Conservation (phyloP, 2,888 invertebrate species). For the Crossocerus cetratus region DNA sequence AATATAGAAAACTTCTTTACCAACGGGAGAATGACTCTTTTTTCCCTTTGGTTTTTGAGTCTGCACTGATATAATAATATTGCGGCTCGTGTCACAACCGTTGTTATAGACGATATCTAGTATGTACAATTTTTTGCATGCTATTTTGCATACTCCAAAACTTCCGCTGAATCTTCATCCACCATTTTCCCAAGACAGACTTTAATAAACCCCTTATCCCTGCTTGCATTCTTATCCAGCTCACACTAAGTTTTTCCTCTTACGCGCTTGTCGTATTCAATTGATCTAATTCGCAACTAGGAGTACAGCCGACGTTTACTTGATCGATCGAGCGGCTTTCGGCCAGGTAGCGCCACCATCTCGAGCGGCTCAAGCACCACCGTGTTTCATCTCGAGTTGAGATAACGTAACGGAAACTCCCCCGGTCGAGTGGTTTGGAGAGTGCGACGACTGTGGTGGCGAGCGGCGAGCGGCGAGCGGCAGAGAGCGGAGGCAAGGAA, state of each 20-base stretch:
- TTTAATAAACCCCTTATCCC: too few relatives aligned
- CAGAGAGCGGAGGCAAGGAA: background rate
- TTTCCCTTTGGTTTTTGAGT: background rate
- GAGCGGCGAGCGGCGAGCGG: background rate
- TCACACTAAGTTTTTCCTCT: too few relatives aligned
- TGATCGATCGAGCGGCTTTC: conserved; percentile 3
- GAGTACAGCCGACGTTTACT: too few relatives aligned
- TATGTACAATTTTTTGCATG: background rate
- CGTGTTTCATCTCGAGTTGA: conserved; percentile 36
- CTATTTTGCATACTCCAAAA: too few relatives aligned
- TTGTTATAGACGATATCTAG: background rate
- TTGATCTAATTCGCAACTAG: too few relatives aligned
- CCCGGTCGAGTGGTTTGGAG: conserved; percentile 33
- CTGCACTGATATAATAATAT: too few relatives aligned
- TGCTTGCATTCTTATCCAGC: too few relatives aligned
- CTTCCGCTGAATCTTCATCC: too few relatives aligned
- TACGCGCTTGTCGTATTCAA: too few relatives aligned
- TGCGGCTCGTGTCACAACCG: too few relatives aligned
- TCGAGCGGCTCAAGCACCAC: background rate
- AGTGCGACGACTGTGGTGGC: conserved; percentile 24
- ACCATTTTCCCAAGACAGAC: too few relatives aligned
- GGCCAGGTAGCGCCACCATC: conserved; percentile 6
- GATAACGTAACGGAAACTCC: conserved; percentile 34
- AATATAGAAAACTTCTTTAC: conserved; percentile 36
- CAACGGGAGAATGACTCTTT: background rate